Percentiles rank a stretch among this genome's conserved stretches.
These are phyloP conservation scores for Spondyliosoma cantharus DNA, from an alignment of 2,797 vertebrate genomes.

Conservation along the genomic window DNA sequence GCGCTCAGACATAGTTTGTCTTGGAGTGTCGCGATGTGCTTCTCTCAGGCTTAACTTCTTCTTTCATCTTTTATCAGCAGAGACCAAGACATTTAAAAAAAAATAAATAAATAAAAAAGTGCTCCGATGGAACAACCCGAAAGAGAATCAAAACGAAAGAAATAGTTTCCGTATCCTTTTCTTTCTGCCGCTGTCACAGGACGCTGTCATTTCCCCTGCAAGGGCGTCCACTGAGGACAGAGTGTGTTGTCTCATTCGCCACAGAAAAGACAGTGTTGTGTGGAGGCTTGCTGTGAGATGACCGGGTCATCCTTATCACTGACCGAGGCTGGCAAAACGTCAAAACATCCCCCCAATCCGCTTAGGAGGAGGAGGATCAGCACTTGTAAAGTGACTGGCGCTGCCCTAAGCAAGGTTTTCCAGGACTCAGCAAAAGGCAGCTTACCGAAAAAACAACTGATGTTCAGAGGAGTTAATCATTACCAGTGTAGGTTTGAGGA, in stretches of 20 bases:
- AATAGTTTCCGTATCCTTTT: not conserved
- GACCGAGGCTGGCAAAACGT: slow-evolving; percentile 64
- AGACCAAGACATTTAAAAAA: no score
- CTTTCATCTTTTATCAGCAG: slow-evolving; percentile 38
- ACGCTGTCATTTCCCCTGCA: not conserved
- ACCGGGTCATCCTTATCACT: slow-evolving; percentile 78
- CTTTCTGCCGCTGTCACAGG: slow-evolving; percentile 1
- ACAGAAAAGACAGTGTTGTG: slow-evolving; percentile 58
- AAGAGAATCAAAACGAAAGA: slow-evolving; percentile 31
- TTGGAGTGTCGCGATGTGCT: slow-evolving; percentile 27
- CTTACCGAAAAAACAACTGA: slow-evolving; percentile 64
- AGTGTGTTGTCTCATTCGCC: slow-evolving; percentile 48
- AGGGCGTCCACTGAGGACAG: slow-evolving; percentile 43
- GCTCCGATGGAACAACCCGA: not conserved
- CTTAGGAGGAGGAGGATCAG: slow-evolving; percentile 75
- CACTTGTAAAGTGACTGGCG: slow-evolving; percentile 73
- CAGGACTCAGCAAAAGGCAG: slow-evolving; percentile 66
- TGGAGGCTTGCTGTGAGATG: slow-evolving; percentile 64
- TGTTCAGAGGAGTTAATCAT: slow-evolving; percentile 59
- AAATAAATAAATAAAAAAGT: not conserved
- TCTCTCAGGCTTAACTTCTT: slow-evolving; percentile 17
- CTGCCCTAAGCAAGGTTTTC: slow-evolving; percentile 61
- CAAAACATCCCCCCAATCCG: slow-evolving; percentile 71
- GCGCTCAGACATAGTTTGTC: slow-evolving; percentile 30
- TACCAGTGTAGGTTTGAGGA: slow-evolving; percentile 36